Percentiles rank a stretch among this genome's conserved stretches.
phyloP scores from a whole-genome alignment of 1,140 invertebrate species.

The Acromyrmex echinatior region DNA sequence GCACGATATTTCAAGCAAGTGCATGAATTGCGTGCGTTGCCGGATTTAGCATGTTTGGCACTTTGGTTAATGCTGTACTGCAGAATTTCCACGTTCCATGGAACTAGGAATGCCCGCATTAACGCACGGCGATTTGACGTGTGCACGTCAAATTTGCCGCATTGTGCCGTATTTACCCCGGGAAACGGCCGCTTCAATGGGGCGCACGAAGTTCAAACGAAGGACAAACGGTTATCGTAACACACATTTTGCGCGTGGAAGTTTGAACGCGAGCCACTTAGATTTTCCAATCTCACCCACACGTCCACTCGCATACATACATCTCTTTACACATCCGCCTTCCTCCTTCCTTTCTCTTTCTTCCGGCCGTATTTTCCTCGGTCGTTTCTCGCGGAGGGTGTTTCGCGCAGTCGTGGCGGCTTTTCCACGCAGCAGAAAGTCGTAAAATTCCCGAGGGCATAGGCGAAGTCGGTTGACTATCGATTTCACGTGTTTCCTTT shows the following conservation, averaged over 20 bases:
- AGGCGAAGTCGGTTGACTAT: conserved; percentile 65
- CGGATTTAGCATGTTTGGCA: conserved; percentile 27
- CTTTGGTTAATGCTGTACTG: not conserved
- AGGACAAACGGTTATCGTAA: conserved; percentile 39
- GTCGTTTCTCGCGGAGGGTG: not conserved
- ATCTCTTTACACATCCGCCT: conserved; percentile 4
- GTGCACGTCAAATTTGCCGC: conserved; percentile 18
- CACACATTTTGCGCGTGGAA: conserved; percentile 38
- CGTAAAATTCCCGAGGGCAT: conserved; percentile 66
- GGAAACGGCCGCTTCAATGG: not conserved
- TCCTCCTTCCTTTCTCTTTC: not conserved
- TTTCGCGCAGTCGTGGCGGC: conserved; percentile 66
- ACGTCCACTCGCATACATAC: not conserved
- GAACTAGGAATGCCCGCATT: not conserved
- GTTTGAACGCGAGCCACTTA: conserved; percentile 59
- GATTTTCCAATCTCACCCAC: conserved; percentile 64
- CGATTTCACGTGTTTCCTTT: conserved; percentile 78
- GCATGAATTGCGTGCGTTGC: conserved; percentile 9
- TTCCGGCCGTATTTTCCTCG: conserved; percentile 36
- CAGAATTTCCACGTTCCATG: conserved; percentile 13
- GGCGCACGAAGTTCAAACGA: conserved; percentile 45
- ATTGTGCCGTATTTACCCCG: not conserved
- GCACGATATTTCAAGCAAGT: not conserved
- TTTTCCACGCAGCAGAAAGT: conserved; percentile 67
- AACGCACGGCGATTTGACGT: conserved; percentile 7